Evolutionary conservation across 2,888 invertebrate species (phyloP).

Genomic region (Drosophila prostipennis): DNA sequence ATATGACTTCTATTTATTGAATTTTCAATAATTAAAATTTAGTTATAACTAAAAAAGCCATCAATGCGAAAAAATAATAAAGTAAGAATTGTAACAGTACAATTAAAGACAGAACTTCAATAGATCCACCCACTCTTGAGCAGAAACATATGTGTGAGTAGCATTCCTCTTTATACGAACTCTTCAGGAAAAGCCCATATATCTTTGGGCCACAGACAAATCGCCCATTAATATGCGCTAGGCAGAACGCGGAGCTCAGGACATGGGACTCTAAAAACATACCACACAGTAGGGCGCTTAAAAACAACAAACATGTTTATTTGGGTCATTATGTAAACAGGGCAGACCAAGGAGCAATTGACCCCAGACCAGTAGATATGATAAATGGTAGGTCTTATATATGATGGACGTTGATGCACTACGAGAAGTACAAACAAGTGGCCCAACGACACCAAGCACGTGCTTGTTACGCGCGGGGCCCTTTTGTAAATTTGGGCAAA

Average conservation of each 20-base stretch:
- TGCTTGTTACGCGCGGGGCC: too few relatives aligned
- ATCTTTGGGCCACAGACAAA: slow-evolving; percentile 15
- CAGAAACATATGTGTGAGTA: neutral
- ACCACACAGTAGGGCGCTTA: slow-evolving; percentile 18
- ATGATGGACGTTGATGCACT: too few relatives aligned
- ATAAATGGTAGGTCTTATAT: slow-evolving; percentile 60
- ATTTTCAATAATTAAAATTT: too few relatives aligned
- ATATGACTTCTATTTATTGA: too few relatives aligned
- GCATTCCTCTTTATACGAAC: neutral
- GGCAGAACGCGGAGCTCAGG: slow-evolving; percentile 15
- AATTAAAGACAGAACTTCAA: neutral
- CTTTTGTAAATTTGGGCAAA: too few relatives aligned
- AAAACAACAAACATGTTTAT: slow-evolving; percentile 54
- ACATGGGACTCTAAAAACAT: slow-evolving; percentile 23
- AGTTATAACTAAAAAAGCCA: neutral
- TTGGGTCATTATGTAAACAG: slow-evolving; percentile 63
- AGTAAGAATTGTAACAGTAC: neutral
- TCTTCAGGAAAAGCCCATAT: neutral
- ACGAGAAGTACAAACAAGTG: too few relatives aligned
- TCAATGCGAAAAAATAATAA: neutral
- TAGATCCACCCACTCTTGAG: neutral
- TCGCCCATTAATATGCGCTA: slow-evolving; percentile 59
- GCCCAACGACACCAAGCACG: too few relatives aligned
- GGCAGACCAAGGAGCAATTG: neutral
- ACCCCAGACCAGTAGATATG: slow-evolving; percentile 47